A percentile compares a stretch with the other conserved stretches of the same genome.
phyloP scores from a whole-genome alignment of 2,113 vertebrate species.

The Petrocephalus microphthalmus region DNA sequence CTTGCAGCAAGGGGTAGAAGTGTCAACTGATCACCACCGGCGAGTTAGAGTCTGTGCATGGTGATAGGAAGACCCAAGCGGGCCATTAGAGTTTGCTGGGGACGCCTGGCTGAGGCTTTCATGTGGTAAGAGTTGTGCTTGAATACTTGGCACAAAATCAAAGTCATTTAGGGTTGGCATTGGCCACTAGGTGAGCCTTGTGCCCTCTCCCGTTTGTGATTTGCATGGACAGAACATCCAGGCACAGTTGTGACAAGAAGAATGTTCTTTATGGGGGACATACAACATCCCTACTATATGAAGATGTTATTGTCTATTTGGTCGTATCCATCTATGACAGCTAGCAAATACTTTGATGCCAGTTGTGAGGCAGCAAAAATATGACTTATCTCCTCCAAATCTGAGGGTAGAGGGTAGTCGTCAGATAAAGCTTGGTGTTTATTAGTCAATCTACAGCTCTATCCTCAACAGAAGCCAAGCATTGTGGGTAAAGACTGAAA shows the following conservation, averaged over 20 bases:
- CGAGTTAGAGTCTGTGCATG: background rate
- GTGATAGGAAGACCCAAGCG: background rate
- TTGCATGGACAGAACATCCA: background rate
- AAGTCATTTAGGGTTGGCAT: background rate
- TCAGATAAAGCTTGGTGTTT: background rate
- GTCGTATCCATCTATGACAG: background rate
- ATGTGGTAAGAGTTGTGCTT: background rate
- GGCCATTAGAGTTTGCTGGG: background rate
- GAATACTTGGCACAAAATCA: background rate
- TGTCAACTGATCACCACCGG: background rate
- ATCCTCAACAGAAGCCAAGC: background rate
- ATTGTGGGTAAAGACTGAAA: background rate
- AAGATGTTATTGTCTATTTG: background rate
- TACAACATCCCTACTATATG: background rate
- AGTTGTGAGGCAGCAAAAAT: background rate
- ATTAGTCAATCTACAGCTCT: background rate
- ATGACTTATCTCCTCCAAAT: background rate
- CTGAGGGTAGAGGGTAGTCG: too few relatives aligned
- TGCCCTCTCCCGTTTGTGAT: background rate
- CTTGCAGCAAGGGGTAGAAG: background rate
- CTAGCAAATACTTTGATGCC: background rate
- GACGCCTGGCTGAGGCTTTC: background rate
- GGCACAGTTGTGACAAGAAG: background rate
- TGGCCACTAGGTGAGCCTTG: background rate
- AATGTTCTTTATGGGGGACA: background rate